Evolutionary conservation across 2,113 vertebrate genomes (phyloP), one percentile per base, ranked within the genome.

Genomic region (Harpagus bidentatus): DNA sequence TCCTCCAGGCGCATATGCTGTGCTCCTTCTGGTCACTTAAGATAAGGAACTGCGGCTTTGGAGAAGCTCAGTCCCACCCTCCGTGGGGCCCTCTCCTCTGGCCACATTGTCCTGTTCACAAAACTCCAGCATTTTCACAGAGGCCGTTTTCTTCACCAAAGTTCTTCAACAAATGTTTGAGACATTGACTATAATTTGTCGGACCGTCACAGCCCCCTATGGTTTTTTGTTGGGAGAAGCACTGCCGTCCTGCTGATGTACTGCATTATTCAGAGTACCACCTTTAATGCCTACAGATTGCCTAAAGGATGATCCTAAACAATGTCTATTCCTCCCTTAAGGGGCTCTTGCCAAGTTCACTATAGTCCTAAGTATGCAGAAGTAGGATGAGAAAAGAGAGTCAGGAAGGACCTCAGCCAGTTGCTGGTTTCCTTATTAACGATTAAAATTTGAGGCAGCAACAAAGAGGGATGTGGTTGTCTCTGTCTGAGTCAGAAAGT

Each of bases 341-440:
- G 43, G 77, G 48, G 8, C 21, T 76, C 16, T 36, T 82, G 72
- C 40, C 56, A 56, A 59, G 71, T 50, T 73, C 38, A 62, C 19
- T 19, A 7, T 32, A 63, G 36, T 58, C 55, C 23, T 69, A 26
- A 79, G 10, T 23, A 3, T 2, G 17, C 66, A 62, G 59, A 85
- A 76, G 9, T 45, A 52, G 20, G 70, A 13, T 71, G 45, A 45
- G 63, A 76, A 55, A 53, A 59, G 22, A 82, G 67, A 78, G 55
- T 43, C 97, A 95, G 93, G 93, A 97, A 95, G 90, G 71, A 36
- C 81, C 47, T 52, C 62, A 73, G 65, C 58, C 94, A 85, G 55
- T 23, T 56, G n/a, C 38, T 79, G 80, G 20, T 71, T 78, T 88
- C 79, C 66, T 95, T 95, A 81, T 91, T 86, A 94, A 59, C 72